Base-by-base conservation (phyloP, 1,140 invertebrate genomes). In the Stegodyphus dumicola region DNA sequence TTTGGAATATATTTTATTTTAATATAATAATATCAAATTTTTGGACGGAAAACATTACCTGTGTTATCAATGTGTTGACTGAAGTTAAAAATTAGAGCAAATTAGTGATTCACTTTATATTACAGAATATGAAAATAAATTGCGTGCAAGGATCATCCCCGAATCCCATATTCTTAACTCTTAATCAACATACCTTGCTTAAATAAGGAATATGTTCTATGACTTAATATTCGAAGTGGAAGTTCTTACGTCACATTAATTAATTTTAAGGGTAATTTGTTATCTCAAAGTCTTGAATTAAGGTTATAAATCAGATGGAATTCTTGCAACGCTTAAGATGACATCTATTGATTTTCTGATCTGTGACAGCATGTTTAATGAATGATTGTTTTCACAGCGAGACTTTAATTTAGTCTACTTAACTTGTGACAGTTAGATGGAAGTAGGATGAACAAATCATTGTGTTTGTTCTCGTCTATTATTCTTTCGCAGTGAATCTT, bases 301-400 rank as follows among this genome's bases (percentile, higher is more conserved):
- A 66, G 10, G 48, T 60, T 33, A 66, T 77, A 77, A 64, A 77
- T 77, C 75, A 77, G 75, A 51, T n/a, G 60, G 66, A 79, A 70
- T 70, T 53, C 15, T 13, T 33, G 33, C 1, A 33, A 33, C 33
- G 3, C 3, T 33, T 33, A 33, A 3, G 33, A 33, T 33, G 33
- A 33, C 33, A 33, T 33, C 33, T 33, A 33, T 33, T 33, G 33
- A 33, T 33, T 33, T 33, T 33, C 33, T 10, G 17, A 52, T 56
- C 53, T 56, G 66, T 54, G 77, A 70, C 77, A 79, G 51, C 17
- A 10, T 49, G 17, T 70, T 79, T 79, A 79, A 70, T 79, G 77
- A 79, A 79, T 69, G 69, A 65, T 79, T 79, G 66, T 70, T 56
- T 67, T 64, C 10, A n/a, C 75, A 76, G 74, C 10, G 18, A 18